Conservation (phyloP, 2,888 invertebrate species). For the Chymomyza caudatula region DNA sequence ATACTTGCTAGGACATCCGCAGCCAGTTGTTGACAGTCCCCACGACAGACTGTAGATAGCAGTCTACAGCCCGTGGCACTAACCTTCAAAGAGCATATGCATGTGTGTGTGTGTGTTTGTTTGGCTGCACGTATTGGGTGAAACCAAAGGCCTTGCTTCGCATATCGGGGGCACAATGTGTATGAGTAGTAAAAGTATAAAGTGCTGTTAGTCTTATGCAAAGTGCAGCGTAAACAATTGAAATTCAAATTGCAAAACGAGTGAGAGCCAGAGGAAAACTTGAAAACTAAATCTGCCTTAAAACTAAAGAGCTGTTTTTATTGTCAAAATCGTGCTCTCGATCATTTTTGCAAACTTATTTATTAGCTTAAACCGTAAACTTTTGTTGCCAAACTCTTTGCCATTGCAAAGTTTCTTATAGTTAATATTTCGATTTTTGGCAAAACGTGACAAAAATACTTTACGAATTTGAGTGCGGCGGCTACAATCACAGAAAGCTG, state of each 20-base stretch:
- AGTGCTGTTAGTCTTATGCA: constrained; percentile 6
- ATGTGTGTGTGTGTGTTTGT: not conserved
- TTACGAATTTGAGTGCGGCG: not conserved
- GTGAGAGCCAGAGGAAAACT: not conserved
- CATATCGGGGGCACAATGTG: not conserved
- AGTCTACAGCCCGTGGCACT: not conserved
- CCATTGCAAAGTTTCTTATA: not conserved
- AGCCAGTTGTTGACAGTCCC: not conserved
- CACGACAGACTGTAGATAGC: not conserved
- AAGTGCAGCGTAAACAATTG: constrained; percentile 45
- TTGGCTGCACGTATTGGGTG: not conserved
- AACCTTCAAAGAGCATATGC: not conserved
- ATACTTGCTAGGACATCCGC: not conserved
- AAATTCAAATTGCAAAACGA: not conserved
- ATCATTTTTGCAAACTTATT: not conserved
- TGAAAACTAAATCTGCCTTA: not conserved
- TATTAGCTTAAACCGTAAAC: not conserved
- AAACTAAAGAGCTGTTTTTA: not conserved
- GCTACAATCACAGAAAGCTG: not conserved
- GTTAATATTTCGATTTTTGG: not conserved
- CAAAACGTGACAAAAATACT: not conserved
- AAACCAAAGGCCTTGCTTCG: not conserved
- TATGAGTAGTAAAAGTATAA: not conserved
- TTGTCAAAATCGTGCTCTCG: not conserved
- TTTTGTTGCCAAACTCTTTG: not conserved